Base-by-base conservation (phyloP, 1,140 invertebrate species). In the Spodoptera litura region DNA sequence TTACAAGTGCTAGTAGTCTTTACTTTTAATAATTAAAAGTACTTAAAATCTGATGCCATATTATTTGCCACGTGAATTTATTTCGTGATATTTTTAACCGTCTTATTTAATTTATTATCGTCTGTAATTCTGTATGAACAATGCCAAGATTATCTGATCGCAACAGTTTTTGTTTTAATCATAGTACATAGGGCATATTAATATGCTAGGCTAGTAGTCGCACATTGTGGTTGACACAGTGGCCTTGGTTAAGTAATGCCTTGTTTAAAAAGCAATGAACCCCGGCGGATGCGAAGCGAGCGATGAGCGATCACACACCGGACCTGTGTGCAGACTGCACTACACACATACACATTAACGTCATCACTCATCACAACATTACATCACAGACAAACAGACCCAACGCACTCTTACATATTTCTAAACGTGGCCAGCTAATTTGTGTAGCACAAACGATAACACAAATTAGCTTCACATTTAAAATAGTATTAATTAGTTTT, bases 31-130 rank as follows among this genome's bases (percentile, higher is more conserved):
- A 81, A 82, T 86, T 89, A 86, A 88, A 89, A 88, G 93, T 94
- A 94, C 93, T 94, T 94, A 94, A 94, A 79, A 89, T 91, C 93
- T 93, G 92, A 92, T 94, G 93, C 93, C 93, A 94, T 94, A 94
- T 93, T 89, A 88, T 94, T 93, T 93, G 91, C 91, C 93, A 94
- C 93, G 83, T 93, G 90, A 90, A 91, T 92, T 93, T 91, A 82
- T 92, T 91, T 91, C 89, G 89, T 93, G 89, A 92, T 93, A 91
- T 93, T 89, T 88, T 92, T 87, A 88, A 90, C 85, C 89, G 85
- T 90, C 87, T 92, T 80, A 86, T 89, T 89, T 92, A 92, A 89
- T 94, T 90, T 92, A 89, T 88, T 89, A 82, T 86, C 78, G 83
- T 87, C 85, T 90, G 81, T 80, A 83, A 87, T 83, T 86, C 88